phyloP scores from a whole-genome alignment of 2,797 vertebrate species.

The Poecile montanus region DNA sequence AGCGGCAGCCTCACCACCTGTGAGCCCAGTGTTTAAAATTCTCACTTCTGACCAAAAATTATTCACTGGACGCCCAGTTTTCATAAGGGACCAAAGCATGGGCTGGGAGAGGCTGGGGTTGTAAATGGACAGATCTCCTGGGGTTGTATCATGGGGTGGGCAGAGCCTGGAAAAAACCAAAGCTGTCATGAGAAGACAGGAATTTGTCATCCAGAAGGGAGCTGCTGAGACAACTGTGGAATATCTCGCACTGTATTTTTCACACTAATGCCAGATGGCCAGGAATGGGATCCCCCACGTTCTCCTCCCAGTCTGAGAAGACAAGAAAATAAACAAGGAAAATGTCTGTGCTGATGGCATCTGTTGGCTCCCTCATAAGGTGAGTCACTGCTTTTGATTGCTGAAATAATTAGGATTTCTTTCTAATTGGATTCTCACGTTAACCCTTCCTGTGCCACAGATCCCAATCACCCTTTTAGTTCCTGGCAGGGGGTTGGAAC shows the following conservation, averaged over 20 bases:
- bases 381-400: conserved; percentile 27
- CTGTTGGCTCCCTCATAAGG: neutral
- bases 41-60: neutral
- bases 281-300: conserved; percentile 33
- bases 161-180: neutral
- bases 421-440: neutral
- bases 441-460: neutral
- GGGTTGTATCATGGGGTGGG: neutral
- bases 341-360: neutral
- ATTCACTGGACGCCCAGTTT: neutral
- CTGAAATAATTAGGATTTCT: neutral
- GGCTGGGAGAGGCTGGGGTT: neutral
- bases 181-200: neutral
- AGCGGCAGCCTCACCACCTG: neutral
- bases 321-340: conserved; percentile 27
- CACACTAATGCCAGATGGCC: conserved; percentile 54
- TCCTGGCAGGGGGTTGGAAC: neutral
- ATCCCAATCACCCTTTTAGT: neutral
- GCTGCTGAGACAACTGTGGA: neutral
- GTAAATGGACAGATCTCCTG: neutral
- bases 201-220: neutral
- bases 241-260: neutral
- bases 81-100: neutral
- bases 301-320: conserved; percentile 24
- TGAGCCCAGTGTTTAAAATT: neutral